Evolutionary conservation across 2,888 invertebrate species (phyloP), one percentile per base, ranked within the genome.

Genomic region (Xanthostigma xanthostigma): DNA sequence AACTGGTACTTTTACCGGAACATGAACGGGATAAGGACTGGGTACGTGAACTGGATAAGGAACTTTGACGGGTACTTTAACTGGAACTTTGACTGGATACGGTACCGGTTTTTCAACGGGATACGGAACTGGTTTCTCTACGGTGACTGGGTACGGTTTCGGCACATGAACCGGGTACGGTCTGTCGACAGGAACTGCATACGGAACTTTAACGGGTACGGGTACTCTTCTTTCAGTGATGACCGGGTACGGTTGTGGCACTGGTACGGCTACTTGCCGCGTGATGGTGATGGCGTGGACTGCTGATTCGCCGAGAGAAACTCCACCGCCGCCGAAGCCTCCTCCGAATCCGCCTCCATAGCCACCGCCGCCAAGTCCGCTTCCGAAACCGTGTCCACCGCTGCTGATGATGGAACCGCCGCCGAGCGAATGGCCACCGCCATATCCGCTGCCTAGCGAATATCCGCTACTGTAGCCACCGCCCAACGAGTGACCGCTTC

Each of bases 21-120:
- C 72, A 56, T 74, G 72, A 8, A 66, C 75, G 1, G 79, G 80
- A 0, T 75, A 74, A 1, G 71, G 73, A 46, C 75, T 71, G 41
- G 75, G 72, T 2, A 78, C 71, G 44, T 71, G 69, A 11, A 79
- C 64, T 10, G 66, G 63, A 34, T 65, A 65, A 9, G 76, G 76
- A 9, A 62, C 62, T 36, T 63, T 60, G 10, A 64, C 61, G 14
- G 61, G 56, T 45, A 64, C 62, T 53, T 58, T 65, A 9, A 70
- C 66, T 54, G 69, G 68, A 44, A 71, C 68, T 64, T 63, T 59
- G 35, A 64, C 65, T 53, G 60, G 66, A 45, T 58, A 57, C 17
- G 63, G 75, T 2, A 75, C 73, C 0, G 72, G 73, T 52, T 73
- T 74, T 2, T 74, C 68, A 2, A 76, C 74, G 3, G 70, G 73